Evolutionary conservation across 2,113 vertebrate genomes (phyloP), one percentile per base, ranked within the genome.

Genomic region (Circaetus cinerascens): DNA sequence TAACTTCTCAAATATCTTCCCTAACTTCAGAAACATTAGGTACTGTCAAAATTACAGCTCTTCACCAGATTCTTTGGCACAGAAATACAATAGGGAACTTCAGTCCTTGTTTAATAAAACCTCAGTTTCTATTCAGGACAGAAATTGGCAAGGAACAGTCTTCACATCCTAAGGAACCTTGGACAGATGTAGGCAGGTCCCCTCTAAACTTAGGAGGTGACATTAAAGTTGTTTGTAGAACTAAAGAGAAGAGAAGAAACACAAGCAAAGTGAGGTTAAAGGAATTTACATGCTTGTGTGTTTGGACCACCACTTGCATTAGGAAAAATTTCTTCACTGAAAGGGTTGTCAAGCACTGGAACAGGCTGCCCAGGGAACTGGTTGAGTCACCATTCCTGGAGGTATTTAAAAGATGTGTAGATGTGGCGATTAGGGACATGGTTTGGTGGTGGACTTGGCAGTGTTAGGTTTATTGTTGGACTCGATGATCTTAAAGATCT

Each of bases 351-450:
- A 57, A 27, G 4, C 2, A 25, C 1, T 79, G 32, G 15, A 67
- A 59, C 0, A 9, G 30, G 16, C 5, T 79, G 51, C 19, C 18
- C 8, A 57, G 10, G 9, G 17, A 83, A 36, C 13, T 13, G 27
- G 7, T 13, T 5, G 7, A 48, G 23, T 56, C 17, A 19, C 5
- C 20, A 41, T 41, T 8, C 5, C 26, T 46, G 13, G 10, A 66
- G 0, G 0, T 43, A 34, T 50, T 76, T 62, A 40, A 74, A 63
- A 53, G 20, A 36, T 2, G 0, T 7, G 10, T n/a, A 32, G 36
- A 55, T 38, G 10, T 25, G 14, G 15, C 1, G 3, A 10, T 72
- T 27, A 45, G 7, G 14, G 38, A 9, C 4, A 19, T 9, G 12
- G 10, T 46, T 92, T 81, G 69, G 17, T 20, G 23, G 7, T 41